Percentiles rank a stretch among this genome's conserved stretches.
Evolutionary conservation across 2,113 vertebrate species (phyloP).

Genomic region (Phylloscopus whistleri): DNA sequence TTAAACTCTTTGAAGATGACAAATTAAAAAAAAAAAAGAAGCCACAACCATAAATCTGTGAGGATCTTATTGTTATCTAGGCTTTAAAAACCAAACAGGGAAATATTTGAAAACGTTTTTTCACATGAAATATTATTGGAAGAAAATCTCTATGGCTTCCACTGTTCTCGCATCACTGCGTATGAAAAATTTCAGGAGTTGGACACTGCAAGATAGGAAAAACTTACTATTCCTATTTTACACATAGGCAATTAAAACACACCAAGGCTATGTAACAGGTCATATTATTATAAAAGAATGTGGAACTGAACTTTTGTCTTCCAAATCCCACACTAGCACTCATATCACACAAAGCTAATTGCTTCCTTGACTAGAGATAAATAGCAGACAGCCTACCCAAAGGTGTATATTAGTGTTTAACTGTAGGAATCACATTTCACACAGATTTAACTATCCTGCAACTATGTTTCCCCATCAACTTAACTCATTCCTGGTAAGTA

Average conservation of each 20-base stretch:
- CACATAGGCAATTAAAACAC: neutral
- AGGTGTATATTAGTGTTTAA: neutral
- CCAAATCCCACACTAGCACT: neutral
- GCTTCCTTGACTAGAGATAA: neutral
- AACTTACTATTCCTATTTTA: neutral
- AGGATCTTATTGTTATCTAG: neutral
- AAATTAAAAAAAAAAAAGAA: neutral
- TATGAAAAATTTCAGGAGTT: neutral
- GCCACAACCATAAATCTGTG: neutral
- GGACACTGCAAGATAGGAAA: neutral
- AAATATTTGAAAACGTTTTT: neutral
- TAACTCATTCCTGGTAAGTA: neutral
- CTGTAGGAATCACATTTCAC: neutral
- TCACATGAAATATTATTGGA: neutral
- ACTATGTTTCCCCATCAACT: neutral
- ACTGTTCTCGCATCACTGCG: neutral
- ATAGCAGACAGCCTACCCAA: neutral
- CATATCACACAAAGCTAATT: neutral
- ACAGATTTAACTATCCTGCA: neutral
- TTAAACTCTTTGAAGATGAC: neutral
- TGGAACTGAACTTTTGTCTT: neutral
- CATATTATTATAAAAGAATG: neutral
- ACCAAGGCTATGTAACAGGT: neutral
- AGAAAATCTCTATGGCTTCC: neutral
- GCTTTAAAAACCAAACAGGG: neutral